phyloP scores from a whole-genome alignment of 2,113 vertebrate genomes.

The Benitochromis conjunctus region DNA sequence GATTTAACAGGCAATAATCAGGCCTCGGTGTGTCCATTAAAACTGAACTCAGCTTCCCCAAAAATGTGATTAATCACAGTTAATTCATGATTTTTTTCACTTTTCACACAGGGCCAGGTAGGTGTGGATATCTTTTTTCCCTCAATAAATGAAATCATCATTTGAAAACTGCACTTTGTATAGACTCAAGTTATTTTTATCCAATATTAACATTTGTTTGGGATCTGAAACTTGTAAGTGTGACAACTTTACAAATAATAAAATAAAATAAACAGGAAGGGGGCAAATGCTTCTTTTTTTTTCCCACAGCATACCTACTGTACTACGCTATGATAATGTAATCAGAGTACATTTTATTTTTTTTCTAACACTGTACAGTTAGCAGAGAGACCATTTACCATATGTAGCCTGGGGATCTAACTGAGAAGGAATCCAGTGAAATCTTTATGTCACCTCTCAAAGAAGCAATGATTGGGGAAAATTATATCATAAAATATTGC shows the following conservation, averaged over 20 bases:
- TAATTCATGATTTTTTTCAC: not conserved
- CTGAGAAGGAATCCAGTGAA: not conserved
- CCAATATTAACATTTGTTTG: not conserved
- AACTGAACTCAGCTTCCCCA: not conserved
- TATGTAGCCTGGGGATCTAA: not conserved
- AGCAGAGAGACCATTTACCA: not conserved
- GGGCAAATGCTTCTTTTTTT: not conserved
- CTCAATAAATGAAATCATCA: too few relatives aligned
- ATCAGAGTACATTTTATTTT: not conserved
- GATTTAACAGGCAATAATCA: not conserved
- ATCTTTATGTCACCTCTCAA: not conserved
- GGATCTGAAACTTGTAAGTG: not conserved
- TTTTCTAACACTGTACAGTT: not conserved
- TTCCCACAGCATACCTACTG: not conserved
- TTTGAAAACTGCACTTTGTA: too few relatives aligned
- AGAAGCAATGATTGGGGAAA: rapidly evolving
- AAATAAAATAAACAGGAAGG: not conserved
- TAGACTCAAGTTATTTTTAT: too few relatives aligned
- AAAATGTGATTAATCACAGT: not conserved
- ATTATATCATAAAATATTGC: not conserved
- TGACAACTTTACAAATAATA: not conserved
- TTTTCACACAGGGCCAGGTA: not conserved
- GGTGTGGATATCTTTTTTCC: not conserved
- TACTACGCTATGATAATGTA: not conserved
- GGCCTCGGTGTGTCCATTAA: not conserved